These are phyloP conservation scores for Leptinotarsa rubiginosa DNA, from an alignment of 2,888 invertebrate species.

Conservation along the genomic window DNA sequence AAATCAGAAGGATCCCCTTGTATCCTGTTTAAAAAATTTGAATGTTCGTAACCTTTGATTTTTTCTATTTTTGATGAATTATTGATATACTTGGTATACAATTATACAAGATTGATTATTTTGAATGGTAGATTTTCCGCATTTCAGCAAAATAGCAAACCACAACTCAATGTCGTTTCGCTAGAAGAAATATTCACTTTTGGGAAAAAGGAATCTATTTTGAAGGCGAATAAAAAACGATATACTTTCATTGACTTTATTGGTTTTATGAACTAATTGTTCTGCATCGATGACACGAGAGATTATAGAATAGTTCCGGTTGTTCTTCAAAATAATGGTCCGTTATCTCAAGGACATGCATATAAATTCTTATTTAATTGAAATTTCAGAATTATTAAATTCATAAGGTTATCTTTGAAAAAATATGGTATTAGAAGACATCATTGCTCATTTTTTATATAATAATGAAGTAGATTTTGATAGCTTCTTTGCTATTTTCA, in stretches of 20 bases:
- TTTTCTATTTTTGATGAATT: too few relatives aligned
- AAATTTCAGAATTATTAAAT: neutral
- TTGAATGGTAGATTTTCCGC: slow-evolving; percentile 12
- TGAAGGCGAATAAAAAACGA: neutral
- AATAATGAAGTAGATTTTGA: too few relatives aligned
- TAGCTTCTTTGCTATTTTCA: too few relatives aligned
- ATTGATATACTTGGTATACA: neutral
- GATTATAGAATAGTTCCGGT: neutral
- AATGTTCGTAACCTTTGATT: too few relatives aligned
- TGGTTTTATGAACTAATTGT: slow-evolving; percentile 20
- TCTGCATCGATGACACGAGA: neutral
- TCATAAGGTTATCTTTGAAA: neutral
- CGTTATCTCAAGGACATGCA: neutral
- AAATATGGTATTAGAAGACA: neutral
- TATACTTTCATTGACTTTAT: neutral
- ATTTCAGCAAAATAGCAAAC: slow-evolving; percentile 19
- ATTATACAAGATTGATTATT: neutral
- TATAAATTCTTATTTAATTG: neutral
- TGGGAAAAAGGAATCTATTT: neutral
- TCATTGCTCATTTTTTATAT: neutral
- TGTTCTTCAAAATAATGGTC: slow-evolving; percentile 9
- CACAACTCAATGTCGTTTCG: slow-evolving; percentile 29
- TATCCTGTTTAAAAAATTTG: too few relatives aligned
- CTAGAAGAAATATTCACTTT: slow-evolving; percentile 8
- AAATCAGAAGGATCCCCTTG: too few relatives aligned